A percentile compares a stretch with the other conserved stretches of the same genome.
These are phyloP conservation scores for Parascotia fuliginaria DNA, from an alignment of 2,888 invertebrate genomes.

Conservation along the genomic window DNA sequence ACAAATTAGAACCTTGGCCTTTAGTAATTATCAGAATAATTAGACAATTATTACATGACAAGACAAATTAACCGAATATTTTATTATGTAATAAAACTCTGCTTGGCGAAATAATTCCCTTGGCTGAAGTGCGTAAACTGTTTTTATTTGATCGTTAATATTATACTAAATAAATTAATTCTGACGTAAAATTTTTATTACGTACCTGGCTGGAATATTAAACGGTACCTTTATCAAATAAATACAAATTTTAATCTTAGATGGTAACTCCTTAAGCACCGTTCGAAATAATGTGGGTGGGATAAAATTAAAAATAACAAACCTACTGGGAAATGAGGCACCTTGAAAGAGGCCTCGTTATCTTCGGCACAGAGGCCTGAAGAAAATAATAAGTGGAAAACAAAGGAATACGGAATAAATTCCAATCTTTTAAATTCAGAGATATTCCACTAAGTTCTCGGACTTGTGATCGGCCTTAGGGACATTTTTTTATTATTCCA, in stretches of 20 bases:
- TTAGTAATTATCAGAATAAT: too few relatives aligned
- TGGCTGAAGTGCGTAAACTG: constrained; percentile 12
- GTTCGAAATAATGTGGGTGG: constrained; percentile 46
- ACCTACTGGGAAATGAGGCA: constrained; percentile 68
- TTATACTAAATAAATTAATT: constrained; percentile 26
- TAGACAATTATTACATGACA: too few relatives aligned
- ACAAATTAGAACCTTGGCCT: too few relatives aligned
- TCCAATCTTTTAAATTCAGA: constrained; percentile 42
- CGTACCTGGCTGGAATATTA: constrained; percentile 19
- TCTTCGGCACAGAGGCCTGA: constrained; percentile 59
- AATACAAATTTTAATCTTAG: constrained; percentile 27
- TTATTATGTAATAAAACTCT: constrained; percentile 23
- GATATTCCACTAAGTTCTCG: constrained; percentile 23
- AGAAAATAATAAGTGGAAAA: constrained; percentile 69
- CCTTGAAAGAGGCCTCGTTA: constrained; percentile 67
- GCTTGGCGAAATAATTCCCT: constrained; percentile 9
- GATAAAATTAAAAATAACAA: constrained; percentile 69
- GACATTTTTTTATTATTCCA: constrained; percentile 20
- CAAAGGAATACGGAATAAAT: constrained; percentile 58
- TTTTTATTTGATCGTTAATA: constrained; percentile 22
- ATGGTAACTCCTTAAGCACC: constrained; percentile 39
- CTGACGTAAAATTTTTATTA: constrained; percentile 16
- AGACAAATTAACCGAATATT: constrained; percentile 9
- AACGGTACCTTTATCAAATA: constrained; percentile 21
- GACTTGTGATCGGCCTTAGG: constrained; percentile 21